These are phyloP conservation scores for Neoitamus cyanurus DNA, from an alignment of 2,888 invertebrate species.

Conservation along the genomic window DNA sequence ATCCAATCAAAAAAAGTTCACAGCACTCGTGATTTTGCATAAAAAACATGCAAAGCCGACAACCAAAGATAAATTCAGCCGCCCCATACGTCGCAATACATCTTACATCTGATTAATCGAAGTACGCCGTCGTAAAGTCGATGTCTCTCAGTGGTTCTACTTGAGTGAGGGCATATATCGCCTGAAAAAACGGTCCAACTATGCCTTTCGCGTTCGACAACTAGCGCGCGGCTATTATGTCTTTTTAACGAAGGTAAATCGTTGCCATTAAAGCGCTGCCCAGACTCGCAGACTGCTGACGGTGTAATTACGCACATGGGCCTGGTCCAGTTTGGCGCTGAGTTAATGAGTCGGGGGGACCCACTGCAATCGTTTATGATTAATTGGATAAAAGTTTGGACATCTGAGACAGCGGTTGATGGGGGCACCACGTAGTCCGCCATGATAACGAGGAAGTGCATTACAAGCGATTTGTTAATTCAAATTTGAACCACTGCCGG, in stretches of 20 bases:
- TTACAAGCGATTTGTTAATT: neutral
- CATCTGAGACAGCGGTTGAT: neutral
- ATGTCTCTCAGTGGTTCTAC: neutral
- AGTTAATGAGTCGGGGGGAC: conserved; percentile 7
- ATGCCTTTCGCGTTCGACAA: neutral
- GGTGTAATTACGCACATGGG: conserved; percentile 8
- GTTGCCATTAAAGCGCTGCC: conserved; percentile 13
- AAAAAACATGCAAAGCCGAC: neutral
- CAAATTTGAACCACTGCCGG: neutral
- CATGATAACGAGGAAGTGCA: neutral
- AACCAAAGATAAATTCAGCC: neutral
- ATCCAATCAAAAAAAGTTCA: neutral
- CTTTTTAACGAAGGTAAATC: conserved; percentile 30
- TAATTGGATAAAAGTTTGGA: conserved; percentile 30
- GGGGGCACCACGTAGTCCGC: neutral
- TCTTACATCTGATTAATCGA: neutral
- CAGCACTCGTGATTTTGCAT: neutral
- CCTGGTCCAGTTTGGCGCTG: conserved; percentile 8
- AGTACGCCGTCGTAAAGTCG: neutral
- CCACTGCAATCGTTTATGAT: neutral
- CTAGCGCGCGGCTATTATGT: neutral
- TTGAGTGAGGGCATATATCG: neutral
- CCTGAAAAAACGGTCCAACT: neutral
- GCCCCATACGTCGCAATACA: neutral
- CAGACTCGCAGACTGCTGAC: neutral